Conservation (phyloP, 2,113 vertebrate genomes). For the Peucedramus taeniatus region DNA sequence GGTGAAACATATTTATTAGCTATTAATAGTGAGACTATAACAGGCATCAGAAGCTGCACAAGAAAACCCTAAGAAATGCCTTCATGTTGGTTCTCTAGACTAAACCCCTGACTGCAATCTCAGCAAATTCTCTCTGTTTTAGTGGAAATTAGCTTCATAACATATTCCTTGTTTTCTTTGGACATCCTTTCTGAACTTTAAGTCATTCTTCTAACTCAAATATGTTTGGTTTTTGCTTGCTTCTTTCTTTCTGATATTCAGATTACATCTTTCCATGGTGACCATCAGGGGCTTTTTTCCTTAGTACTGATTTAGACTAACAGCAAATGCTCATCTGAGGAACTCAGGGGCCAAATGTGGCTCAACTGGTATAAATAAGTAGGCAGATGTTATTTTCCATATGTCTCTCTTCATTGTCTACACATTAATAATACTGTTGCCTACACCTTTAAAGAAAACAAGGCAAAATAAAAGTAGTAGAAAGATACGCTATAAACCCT, state of each 20-base stretch:
- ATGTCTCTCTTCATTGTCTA: not conserved
- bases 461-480: not conserved
- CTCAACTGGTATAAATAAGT: not conserved
- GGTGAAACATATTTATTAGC: not conserved
- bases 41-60: not conserved
- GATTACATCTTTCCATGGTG: not conserved
- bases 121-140: constrained; percentile 22
- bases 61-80: not conserved
- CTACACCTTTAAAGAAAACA: not conserved
- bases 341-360: not conserved
- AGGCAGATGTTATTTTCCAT: not conserved
- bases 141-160: not conserved
- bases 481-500: not conserved
- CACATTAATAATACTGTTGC: not conserved
- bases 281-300: not conserved
- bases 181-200: not conserved
- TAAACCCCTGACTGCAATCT: not conserved
- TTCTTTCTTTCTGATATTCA: not conserved
- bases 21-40: not conserved
- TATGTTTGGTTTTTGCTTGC: not conserved
- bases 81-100: not conserved
- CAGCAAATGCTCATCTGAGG: not conserved
- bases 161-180: not conserved
- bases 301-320: not conserved
- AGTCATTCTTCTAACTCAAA: not conserved